These are phyloP conservation scores for Adelphocoris suturalis DNA, from an alignment of 2,888 invertebrate genomes.

Conservation along the genomic window DNA sequence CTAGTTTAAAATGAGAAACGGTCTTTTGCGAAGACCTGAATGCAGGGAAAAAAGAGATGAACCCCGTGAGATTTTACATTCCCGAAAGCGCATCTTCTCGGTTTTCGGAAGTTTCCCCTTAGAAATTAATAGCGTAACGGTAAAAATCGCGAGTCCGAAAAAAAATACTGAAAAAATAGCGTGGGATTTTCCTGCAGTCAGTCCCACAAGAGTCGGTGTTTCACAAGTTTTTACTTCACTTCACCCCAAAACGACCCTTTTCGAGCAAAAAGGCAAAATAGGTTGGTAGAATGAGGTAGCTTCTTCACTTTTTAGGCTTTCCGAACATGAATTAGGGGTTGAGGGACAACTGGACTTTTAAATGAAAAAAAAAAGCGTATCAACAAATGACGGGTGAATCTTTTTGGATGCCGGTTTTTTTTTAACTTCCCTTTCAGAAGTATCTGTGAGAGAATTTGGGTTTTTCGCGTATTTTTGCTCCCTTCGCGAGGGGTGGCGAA, in stretches of 20 bases:
- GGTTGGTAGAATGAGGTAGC: background rate
- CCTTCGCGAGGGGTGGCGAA: conserved; percentile 20
- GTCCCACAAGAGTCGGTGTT: background rate
- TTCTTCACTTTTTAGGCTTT: background rate
- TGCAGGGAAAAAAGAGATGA: background rate
- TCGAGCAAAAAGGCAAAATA: conserved; percentile 11
- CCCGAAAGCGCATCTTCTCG: background rate
- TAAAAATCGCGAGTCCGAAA: background rate
- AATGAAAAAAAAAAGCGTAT: background rate
- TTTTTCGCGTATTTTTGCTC: background rate
- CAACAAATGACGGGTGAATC: conserved; percentile 5
- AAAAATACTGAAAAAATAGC: background rate
- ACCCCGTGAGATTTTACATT: background rate
- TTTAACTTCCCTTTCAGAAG: background rate
- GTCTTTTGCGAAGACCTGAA: too few relatives aligned
- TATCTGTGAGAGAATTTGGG: conserved; percentile 12
- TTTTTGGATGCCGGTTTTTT: background rate
- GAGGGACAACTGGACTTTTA: background rate
- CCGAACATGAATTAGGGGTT: background rate
- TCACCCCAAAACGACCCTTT: background rate
- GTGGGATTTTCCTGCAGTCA: conserved; percentile 20
- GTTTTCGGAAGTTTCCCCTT: background rate
- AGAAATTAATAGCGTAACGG: background rate
- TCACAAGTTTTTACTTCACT: conserved; percentile 14
- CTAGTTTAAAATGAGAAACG: too few relatives aligned